A percentile compares a stretch with the other conserved stretches of the same genome.
Conservation (phyloP, 2,888 invertebrate species). For the Lysandra bellargus region DNA sequence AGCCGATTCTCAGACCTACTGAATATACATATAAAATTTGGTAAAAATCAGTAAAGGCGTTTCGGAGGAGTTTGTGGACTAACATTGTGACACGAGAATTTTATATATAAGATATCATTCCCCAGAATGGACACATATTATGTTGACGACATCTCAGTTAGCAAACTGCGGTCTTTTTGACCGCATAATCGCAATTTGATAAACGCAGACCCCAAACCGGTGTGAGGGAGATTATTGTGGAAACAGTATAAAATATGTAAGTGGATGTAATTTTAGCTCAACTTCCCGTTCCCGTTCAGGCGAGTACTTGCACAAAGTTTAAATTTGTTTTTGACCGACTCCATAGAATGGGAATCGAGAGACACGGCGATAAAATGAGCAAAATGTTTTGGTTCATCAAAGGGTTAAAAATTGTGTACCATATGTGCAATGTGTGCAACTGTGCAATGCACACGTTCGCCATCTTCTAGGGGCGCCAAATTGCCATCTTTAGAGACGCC, state of each 20-base stretch:
- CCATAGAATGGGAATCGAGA: background rate
- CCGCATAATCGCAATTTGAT: background rate
- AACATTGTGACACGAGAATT: too few species aligned
- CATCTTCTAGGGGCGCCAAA: too few species aligned
- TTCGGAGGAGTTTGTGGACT: too few species aligned
- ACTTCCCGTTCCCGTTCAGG: background rate
- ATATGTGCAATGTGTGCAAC: too few species aligned
- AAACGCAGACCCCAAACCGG: background rate
- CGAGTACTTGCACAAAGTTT: slow-evolving; percentile 26
- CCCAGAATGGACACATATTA: background rate
- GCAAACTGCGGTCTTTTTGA: background rate
- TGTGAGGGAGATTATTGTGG: slow-evolving; percentile 5
- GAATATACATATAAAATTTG: too few species aligned
- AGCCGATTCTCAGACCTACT: too few species aligned
- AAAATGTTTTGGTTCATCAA: background rate
- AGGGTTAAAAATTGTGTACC: too few species aligned
- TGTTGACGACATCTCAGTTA: background rate
- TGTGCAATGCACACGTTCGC: too few species aligned
- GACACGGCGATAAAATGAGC: background rate
- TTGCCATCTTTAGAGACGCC: too few species aligned
- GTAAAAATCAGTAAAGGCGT: too few species aligned
- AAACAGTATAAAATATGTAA: slow-evolving; percentile 22
- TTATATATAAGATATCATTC: background rate
- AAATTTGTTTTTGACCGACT: slow-evolving; percentile 29
- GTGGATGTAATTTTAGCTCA: slow-evolving; percentile 5